Conservation (phyloP, 2,113 vertebrate species). For the Colossoma macropomum region DNA sequence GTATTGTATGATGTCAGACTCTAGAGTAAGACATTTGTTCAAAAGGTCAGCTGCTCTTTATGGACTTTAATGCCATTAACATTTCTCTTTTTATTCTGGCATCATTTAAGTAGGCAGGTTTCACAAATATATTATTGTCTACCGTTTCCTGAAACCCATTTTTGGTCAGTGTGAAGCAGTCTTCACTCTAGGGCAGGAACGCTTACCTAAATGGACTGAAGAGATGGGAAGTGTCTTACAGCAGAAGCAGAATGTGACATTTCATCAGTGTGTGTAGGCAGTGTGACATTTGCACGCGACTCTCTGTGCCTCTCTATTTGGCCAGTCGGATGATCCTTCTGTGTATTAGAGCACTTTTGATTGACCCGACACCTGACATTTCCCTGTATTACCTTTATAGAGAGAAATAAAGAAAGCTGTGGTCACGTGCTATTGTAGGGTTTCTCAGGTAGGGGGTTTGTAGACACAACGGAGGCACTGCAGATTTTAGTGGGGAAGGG, state of each 20-base stretch:
- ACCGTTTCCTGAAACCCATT: not conserved
- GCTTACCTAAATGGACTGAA: not conserved
- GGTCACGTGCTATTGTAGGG: not conserved
- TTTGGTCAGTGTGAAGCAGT: not conserved
- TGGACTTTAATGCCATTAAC: not conserved
- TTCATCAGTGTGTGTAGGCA: not conserved
- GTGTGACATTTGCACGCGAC: too few relatives aligned
- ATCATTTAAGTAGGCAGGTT: not conserved
- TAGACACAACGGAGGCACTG: not conserved
- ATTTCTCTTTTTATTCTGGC: not conserved
- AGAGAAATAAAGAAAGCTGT: not conserved
- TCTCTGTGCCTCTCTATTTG: too few relatives aligned
- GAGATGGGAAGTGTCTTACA: not conserved
- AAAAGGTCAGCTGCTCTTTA: not conserved
- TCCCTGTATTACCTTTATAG: not conserved
- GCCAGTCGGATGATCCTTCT: not conserved
- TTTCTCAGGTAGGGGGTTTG: not conserved
- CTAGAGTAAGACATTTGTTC: not conserved
- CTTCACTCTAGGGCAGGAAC: not conserved
- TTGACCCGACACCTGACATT: not conserved
- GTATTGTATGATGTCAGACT: not conserved
- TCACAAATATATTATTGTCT: not conserved
- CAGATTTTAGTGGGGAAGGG: not conserved
- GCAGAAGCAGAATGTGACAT: not conserved
- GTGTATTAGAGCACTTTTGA: not conserved